Percentiles rank a stretch among this genome's conserved stretches.
phyloP scores from a whole-genome alignment of 2,888 invertebrate genomes.

The Rhagonycha lutea region DNA sequence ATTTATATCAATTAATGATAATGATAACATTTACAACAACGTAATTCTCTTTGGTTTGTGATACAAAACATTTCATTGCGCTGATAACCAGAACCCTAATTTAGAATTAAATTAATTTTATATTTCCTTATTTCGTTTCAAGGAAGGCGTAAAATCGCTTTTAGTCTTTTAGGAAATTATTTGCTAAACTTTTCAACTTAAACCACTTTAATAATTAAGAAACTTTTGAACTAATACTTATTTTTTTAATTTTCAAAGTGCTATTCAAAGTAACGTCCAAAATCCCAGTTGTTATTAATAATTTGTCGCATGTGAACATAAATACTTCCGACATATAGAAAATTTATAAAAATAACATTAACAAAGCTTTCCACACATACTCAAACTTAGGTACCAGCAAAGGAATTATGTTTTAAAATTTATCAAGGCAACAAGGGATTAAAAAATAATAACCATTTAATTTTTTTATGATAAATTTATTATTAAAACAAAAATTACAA shows the following conservation, averaged over 20 bases:
- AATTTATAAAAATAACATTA: too few species aligned
- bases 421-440: too few species aligned
- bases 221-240: not conserved
- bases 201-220: not conserved
- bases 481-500: not conserved
- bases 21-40: not conserved
- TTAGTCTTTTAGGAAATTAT: not conserved
- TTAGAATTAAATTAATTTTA: slow-evolving; percentile 1
- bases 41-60: not conserved
- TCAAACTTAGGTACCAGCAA: too few species aligned
- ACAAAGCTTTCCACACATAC: too few species aligned
- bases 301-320: too few species aligned
- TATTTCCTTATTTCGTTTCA: not conserved
- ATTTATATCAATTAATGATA: not conserved
- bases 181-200: not conserved
- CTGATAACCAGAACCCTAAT: not conserved
- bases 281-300: too few species aligned
- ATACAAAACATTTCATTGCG: not conserved
- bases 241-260: too few species aligned
- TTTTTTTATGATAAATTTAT: too few species aligned
- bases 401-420: too few species aligned
- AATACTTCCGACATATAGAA: too few species aligned
- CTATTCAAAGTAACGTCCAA: too few species aligned
- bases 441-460: too few species aligned
- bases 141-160: not conserved